phyloP scores from a whole-genome alignment of 2,113 vertebrate genomes.

The Entomyzon cyanotis region DNA sequence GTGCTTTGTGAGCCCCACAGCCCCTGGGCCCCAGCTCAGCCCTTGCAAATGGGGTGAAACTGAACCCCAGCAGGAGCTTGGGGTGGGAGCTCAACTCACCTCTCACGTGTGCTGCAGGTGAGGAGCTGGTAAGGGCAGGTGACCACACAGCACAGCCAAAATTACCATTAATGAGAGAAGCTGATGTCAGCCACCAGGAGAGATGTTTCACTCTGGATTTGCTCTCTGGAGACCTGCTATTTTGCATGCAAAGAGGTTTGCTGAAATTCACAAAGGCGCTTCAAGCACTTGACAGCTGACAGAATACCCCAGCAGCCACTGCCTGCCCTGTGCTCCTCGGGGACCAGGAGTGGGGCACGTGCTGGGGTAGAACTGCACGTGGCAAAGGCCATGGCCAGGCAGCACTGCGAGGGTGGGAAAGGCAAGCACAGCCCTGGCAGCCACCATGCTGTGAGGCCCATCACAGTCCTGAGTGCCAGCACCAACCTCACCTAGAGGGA shows the following conservation, averaged over 20 bases:
- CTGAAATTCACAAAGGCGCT: background rate
- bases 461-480: accelerated
- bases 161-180: background rate
- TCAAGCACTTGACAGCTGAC: background rate
- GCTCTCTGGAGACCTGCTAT: slow-evolving; percentile 20
- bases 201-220: background rate
- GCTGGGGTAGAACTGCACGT: background rate
- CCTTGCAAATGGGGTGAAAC: background rate
- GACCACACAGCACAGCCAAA: accelerated
- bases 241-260: background rate
- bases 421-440: background rate
- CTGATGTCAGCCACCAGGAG: slow-evolving; percentile 16
- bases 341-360: background rate
- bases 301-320: background rate
- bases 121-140: background rate
- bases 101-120: background rate
- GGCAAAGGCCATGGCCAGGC: background rate
- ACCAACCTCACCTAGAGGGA: background rate
- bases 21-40: background rate
- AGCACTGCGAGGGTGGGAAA: background rate
- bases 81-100: background rate
- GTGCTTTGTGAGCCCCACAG: accelerated
- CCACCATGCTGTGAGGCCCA: accelerated
- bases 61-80: background rate
- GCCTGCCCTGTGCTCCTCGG: background rate